A percentile compares a stretch with the other conserved stretches of the same genome.
Conservation (phyloP, 2,797 vertebrate genomes). For the Tokudaia muenninki region DNA sequence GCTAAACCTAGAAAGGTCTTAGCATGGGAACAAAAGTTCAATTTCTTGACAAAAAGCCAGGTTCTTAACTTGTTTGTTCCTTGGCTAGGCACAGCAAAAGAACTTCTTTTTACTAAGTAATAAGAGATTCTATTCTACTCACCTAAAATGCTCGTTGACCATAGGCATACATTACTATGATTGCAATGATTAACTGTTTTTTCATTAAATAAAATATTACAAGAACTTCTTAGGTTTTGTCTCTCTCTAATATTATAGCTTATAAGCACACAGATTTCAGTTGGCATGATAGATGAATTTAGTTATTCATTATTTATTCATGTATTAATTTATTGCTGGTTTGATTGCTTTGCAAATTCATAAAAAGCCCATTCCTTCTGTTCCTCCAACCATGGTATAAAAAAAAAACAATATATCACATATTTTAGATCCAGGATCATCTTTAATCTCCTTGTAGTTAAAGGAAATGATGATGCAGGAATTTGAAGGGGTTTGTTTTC, state of each 20-base stretch:
- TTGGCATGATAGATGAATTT: background rate
- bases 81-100: background rate
- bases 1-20: background rate
- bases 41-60: background rate
- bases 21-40: background rate
- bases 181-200: background rate
- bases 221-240: background rate
- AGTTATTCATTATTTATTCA: background rate
- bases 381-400: background rate
- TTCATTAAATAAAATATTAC: slow-evolving; percentile 32
- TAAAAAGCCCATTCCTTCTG: background rate
- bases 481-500: background rate
- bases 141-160: background rate
- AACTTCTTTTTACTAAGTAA: background rate
- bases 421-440: background rate
- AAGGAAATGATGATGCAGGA: background rate
- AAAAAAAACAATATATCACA: slow-evolving; percentile 10
- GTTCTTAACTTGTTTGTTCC: background rate
- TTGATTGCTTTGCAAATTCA: slow-evolving; percentile 11
- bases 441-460: background rate
- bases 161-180: background rate
- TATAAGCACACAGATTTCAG: background rate
- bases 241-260: background rate
- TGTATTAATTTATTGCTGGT: background rate
- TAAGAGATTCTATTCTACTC: background rate